phyloP scores from a whole-genome alignment of 2,113 vertebrate species.

The Tachycineta bicolor region DNA sequence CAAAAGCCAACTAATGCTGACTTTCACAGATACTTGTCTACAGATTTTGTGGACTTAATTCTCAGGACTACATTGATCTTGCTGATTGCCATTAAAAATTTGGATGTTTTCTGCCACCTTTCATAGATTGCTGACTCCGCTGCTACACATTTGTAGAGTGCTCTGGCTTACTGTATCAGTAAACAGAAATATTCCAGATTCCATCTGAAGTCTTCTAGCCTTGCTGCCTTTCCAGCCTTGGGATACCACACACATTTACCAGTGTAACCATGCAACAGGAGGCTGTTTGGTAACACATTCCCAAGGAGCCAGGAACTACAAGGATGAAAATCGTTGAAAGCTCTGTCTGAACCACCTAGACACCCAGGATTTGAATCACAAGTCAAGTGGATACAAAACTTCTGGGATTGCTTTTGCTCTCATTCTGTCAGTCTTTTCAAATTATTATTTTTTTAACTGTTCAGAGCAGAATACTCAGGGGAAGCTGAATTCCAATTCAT shows the following conservation, averaged over 20 bases:
- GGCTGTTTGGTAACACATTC: neutral
- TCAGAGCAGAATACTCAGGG: conserved; percentile 1
- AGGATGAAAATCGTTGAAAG: conserved; percentile 3
- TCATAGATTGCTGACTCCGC: rapidly evolving
- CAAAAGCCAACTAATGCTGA: neutral
- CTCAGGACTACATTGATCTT: neutral
- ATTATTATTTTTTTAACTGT: neutral
- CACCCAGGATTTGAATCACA: conserved; percentile 1
- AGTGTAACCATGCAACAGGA: neutral
- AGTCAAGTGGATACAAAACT: neutral
- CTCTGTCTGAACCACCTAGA: conserved; percentile 5
- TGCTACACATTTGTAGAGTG: neutral
- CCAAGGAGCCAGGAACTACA: conserved; percentile 2
- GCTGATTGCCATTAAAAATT: neutral
- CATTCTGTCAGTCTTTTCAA: conserved; percentile 35
- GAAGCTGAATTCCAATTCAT: conserved; percentile 28
- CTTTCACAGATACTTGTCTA: neutral
- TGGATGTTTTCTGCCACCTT: neutral
- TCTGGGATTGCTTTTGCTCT: conserved; percentile 35
- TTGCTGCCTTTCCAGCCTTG: neutral
- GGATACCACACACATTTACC: neutral
- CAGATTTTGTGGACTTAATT: neutral
- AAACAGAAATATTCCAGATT: neutral
- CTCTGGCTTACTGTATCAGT: neutral
- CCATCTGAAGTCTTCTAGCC: neutral